Evolutionary conservation across 2,888 invertebrate species (phyloP), one percentile per base, ranked within the genome.

Genomic region (Macrophya annulata): DNA sequence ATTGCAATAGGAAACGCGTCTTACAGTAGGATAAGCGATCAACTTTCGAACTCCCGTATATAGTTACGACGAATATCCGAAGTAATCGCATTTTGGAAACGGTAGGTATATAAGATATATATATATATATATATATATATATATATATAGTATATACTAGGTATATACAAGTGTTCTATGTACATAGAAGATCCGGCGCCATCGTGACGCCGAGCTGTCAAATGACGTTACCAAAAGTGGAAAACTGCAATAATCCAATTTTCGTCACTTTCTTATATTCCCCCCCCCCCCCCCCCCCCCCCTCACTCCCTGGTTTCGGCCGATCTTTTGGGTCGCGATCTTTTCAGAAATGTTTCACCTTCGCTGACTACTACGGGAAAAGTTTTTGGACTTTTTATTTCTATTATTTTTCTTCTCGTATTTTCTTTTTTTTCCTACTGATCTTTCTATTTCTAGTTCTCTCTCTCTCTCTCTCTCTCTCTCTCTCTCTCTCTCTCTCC

Each of bases 161-260:
- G 31, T 25, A 62, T 62, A 62, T 3, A 6, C 8, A 25, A 1
- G 1, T 9, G 21, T 4, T 12, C 1, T 48, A 1, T 21, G 12
- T 62, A 25, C 62, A 12, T 62, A 1, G 62, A 10, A 21, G 25
- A n/a, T 68, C 17, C 37, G 71, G 45, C 76, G 76, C 45, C 76
- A 9, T 76, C 45, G 45, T 37, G 76, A 45, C 77, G 77, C 9
- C 55, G 59, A 40, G 12, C 62, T 81, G 43, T 40, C 81, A 59
- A 81, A 59, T 62, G 43, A 62, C 37, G 62, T 81, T 81, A 81
- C 81, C 40, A 81, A 81, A 81, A 81, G 59, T 81, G 59, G 81
- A 81, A 81, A 81, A 81, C 51, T 81, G 81, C 43, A 81, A 81
- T 81, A 81, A 81, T 81, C 81, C 81, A 62, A 81, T 81, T 81